A percentile compares a stretch with the other conserved stretches of the same genome.
phyloP scores from a whole-genome alignment of 2,797 vertebrate genomes.

The Cheirogaleus major region DNA sequence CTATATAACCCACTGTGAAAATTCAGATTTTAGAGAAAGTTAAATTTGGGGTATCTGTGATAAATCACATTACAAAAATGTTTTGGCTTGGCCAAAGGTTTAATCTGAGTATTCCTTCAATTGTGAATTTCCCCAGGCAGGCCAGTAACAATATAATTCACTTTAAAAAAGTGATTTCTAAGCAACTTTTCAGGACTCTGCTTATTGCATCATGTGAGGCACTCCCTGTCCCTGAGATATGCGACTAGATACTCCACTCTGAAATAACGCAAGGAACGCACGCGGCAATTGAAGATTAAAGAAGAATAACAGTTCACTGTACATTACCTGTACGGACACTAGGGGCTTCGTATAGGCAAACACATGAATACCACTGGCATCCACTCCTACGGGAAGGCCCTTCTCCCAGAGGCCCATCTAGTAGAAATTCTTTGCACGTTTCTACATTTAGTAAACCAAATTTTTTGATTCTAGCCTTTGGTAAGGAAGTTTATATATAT shows the following conservation, averaged over 20 bases:
- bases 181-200: background rate
- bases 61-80: background rate
- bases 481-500: background rate
- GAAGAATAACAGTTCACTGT: background rate
- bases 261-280: background rate
- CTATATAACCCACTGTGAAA: background rate
- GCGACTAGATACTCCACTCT: background rate
- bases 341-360: background rate
- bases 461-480: background rate
- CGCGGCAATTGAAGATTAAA: background rate
- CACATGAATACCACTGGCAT: fast-evolving
- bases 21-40: background rate
- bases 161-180: background rate
- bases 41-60: background rate
- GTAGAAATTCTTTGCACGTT: background rate
- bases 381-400: background rate
- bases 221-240: background rate
- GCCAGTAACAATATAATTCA: background rate
- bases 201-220: background rate
- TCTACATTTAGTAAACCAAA: background rate
- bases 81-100: background rate
- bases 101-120: background rate
- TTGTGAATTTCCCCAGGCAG: background rate
- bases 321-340: fast-evolving
- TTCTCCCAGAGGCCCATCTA: no score